phyloP scores from a whole-genome alignment of 1,140 invertebrate species.

The Brachionus sp. region DNA sequence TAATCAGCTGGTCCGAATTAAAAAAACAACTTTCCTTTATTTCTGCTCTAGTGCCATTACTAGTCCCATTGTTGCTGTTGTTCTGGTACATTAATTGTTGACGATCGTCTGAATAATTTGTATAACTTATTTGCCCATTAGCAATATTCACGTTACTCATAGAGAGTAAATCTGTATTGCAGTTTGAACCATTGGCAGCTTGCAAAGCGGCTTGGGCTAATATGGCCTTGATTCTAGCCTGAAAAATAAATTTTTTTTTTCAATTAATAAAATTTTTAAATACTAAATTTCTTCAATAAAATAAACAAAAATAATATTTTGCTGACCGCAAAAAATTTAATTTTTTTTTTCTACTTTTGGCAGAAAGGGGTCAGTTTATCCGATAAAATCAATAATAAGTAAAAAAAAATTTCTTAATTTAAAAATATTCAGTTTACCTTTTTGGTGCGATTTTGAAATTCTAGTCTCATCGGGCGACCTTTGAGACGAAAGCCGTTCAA shows the following conservation, averaged over 20 bases:
- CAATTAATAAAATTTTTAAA: no score
- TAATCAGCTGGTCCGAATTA: constrained; percentile 24
- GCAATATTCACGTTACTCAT: constrained; percentile 42
- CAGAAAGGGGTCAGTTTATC: no score
- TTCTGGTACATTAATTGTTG: neutral
- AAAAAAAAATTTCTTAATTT: no score
- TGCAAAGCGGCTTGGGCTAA: constrained; percentile 19
- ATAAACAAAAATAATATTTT: no score
- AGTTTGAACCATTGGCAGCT: constrained; percentile 4
- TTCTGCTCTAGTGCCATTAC: neutral
- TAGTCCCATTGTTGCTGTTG: no score
- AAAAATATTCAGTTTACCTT: neutral
- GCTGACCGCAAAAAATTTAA: no score
- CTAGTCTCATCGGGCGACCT: constrained; percentile 43
- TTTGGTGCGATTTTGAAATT: constrained; percentile 44
- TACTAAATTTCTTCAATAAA: no score
- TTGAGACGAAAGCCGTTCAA: constrained; percentile 37
- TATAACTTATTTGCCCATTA: neutral
- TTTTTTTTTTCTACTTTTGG: no score
- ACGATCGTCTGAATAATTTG: constrained; percentile 25
- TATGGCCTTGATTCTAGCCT: constrained; percentile 40
- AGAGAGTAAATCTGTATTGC: constrained; percentile 35
- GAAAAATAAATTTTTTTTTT: no score
- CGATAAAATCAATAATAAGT: no score
- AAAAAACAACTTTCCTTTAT: constrained; percentile 19